Evolutionary conservation across 1,140 invertebrate species (phyloP), one percentile per base, ranked within the genome.

Genomic region (Trachymyrmex cornetzi): DNA sequence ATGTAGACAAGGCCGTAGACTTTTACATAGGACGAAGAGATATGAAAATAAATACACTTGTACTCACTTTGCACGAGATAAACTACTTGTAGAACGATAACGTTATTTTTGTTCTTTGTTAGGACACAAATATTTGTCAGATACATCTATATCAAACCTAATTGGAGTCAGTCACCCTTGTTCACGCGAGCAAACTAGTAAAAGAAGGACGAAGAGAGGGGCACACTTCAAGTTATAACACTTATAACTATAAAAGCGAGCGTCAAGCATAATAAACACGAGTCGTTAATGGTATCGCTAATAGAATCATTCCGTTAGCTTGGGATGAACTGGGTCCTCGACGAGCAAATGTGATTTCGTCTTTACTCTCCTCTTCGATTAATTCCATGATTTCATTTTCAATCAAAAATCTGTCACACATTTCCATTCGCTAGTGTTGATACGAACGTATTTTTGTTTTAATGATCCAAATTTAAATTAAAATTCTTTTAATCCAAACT

Each of bases 231-330:
- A 91, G 90, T 93, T 94, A 90, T 93, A 94, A 93, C 93, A 91
- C 90, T 93, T 94, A 90, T 93, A 94, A 93, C 93, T 93, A 94
- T 94, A 93, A 94, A 94, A 91, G 71, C 86, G 85, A 88, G 86
- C 91, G 90, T 90, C 84, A 86, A 91, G 93, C 88, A 93, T 93
- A 94, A 93, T 94, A 94, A 94, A 94, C 88, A 85, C 88, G 85
- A 91, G 92, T 92, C 90, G 92, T 94, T 93, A 93, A 94, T 94
- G 92, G 91, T 93, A 94, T 93, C 91, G 92, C 92, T 94, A 94
- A 94, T 94, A 94, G 93, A 94, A 94, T 94, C 93, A 90, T 94
- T 91, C 81, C 84, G 84, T 89, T 69, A 81, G 74, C 71, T 86
- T 30, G 30, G 53, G 59, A 85, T 57, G 77, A 77, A 77, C 84